These are phyloP conservation scores for Melanotus villosus DNA, from an alignment of 2,888 invertebrate genomes.

Conservation along the genomic window DNA sequence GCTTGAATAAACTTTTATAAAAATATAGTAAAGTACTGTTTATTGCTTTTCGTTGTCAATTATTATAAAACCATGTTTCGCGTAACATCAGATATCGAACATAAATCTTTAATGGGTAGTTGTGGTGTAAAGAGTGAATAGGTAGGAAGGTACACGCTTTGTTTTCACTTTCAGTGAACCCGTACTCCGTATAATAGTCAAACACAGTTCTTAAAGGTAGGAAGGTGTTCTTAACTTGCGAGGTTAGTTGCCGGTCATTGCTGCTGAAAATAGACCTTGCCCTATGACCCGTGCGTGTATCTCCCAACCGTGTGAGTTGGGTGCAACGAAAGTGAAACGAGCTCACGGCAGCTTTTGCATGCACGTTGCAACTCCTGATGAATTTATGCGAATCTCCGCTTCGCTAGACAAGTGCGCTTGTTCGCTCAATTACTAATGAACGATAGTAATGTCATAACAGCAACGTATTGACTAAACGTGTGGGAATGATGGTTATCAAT, in stretches of 20 bases:
- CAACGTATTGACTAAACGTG: slow-evolving; percentile 54
- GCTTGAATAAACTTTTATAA: too few species aligned
- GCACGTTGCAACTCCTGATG: slow-evolving; percentile 46
- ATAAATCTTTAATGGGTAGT: too few species aligned
- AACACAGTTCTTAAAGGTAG: slow-evolving; percentile 12
- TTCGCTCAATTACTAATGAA: slow-evolving; percentile 56
- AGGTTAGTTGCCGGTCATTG: slow-evolving; percentile 50
- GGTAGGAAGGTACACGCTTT: slow-evolving; percentile 3
- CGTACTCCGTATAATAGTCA: slow-evolving; percentile 2
- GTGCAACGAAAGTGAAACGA: slow-evolving; percentile 50
- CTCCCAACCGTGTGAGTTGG: slow-evolving; percentile 43
- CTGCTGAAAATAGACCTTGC: slow-evolving; percentile 50
- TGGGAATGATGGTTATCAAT: slow-evolving; percentile 51
- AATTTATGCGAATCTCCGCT: slow-evolving; percentile 55
- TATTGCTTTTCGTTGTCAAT: too few species aligned
- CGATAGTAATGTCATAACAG: slow-evolving; percentile 54
- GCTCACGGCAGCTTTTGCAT: slow-evolving; percentile 45
- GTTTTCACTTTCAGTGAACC: slow-evolving; percentile 23
- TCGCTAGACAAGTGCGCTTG: slow-evolving; percentile 56
- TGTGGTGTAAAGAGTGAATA: not conserved
- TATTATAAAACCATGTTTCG: too few species aligned
- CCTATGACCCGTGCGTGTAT: slow-evolving; percentile 46
- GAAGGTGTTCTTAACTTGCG: slow-evolving; percentile 30
- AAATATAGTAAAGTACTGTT: too few species aligned
- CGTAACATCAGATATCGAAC: too few species aligned